These are phyloP conservation scores for Belonocnema kinseyi DNA, from an alignment of 1,140 invertebrate genomes.

Conservation along the genomic window DNA sequence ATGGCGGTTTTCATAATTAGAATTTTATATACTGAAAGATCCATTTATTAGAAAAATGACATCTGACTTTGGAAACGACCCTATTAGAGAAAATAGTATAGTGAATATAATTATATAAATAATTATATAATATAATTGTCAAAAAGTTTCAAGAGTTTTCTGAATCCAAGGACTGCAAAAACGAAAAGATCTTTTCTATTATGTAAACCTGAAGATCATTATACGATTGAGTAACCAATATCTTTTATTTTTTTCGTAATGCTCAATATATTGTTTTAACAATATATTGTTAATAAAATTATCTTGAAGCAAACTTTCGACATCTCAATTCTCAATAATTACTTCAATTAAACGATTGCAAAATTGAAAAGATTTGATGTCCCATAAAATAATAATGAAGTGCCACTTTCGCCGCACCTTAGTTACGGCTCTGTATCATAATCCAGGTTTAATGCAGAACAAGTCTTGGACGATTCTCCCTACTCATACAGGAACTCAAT, in stretches of 20 bases:
- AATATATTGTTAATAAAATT: background rate
- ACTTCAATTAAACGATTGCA: conserved; percentile 3
- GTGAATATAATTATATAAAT: too few species aligned
- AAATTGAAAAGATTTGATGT: background rate
- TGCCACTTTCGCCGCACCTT: conserved; percentile 25
- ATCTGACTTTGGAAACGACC: too few species aligned
- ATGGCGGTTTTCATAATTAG: too few species aligned
- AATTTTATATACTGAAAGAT: too few species aligned
- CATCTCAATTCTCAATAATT: background rate
- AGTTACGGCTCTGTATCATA: conserved; percentile 8
- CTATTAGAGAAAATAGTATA: too few species aligned
- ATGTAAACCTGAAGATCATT: background rate
- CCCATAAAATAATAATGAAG: conserved; percentile 24
- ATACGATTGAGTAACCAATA: background rate
- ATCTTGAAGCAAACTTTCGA: background rate
- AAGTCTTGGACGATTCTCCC: background rate
- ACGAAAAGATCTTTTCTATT: too few species aligned
- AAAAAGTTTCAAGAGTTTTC: too few species aligned
- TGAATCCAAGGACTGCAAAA: too few species aligned
- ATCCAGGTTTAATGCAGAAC: background rate
- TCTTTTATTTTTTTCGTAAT: background rate
- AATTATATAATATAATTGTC: too few species aligned
- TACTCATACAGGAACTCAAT: background rate
- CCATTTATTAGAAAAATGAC: too few species aligned
- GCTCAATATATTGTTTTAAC: too few species aligned